phyloP scores from a whole-genome alignment of 35 echinoderm and acorn worm species.

The Chiridota heheva region DNA sequence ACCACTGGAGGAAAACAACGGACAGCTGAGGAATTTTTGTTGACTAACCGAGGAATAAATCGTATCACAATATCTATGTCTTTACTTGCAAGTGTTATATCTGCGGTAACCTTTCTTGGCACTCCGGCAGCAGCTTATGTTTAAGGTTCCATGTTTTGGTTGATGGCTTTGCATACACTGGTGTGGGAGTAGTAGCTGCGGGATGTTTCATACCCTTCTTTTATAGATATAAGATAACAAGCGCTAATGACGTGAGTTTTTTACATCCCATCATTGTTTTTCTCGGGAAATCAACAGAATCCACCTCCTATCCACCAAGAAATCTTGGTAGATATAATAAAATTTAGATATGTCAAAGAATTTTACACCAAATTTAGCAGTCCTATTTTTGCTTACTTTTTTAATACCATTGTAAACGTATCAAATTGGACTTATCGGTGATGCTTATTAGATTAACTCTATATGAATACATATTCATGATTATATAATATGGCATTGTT shows the following conservation, averaged over 20 bases:
- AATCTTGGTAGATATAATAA: too few relatives aligned
- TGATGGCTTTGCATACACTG: neutral
- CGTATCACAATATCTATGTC: conserved; percentile 23
- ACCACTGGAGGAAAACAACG: conserved; percentile 34
- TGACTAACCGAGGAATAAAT: conserved; percentile 28
- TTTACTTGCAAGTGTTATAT: conserved; percentile 29
- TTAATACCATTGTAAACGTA: too few relatives aligned
- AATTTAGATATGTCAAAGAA: too few relatives aligned
- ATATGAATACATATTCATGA: too few relatives aligned
- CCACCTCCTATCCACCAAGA: too few relatives aligned
- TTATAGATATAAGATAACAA: conserved; percentile 14
- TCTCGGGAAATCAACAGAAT: too few relatives aligned
- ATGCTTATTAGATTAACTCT: too few relatives aligned
- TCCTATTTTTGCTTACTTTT: too few relatives aligned
- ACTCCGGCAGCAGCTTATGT: conserved; percentile 37
- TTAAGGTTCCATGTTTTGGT: conserved; percentile 20
- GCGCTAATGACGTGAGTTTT: conserved; percentile 31
- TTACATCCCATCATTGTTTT: too few relatives aligned
- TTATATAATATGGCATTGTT: too few relatives aligned
- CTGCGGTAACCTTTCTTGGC: conserved; percentile 31
- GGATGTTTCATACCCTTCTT: conserved; percentile 11
- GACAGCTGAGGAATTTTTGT: conserved; percentile 38
- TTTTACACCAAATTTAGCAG: too few relatives aligned
- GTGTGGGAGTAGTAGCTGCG: neutral
- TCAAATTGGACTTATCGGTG: too few relatives aligned